Evolutionary conservation across 2,113 vertebrate species (phyloP), one percentile per base, ranked within the genome.

Genomic region (Parotia lawesii): DNA sequence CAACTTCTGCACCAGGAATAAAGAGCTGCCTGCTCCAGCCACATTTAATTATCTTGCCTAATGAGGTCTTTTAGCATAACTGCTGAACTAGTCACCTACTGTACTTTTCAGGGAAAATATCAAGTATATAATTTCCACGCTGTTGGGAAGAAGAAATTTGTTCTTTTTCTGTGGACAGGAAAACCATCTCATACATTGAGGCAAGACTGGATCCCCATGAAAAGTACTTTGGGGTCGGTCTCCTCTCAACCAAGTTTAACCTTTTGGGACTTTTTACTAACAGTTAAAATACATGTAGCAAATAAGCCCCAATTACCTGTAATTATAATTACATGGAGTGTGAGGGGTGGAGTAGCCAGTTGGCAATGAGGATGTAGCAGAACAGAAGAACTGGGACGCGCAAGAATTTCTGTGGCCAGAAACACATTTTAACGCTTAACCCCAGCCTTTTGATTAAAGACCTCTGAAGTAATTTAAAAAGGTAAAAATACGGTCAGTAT

Each of bases 11-110:
- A 60, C 42, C 38, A 92, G 67, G 75, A 93, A 95, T 64, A 82
- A 29, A 90, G 38, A 81, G 22, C 22, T 47, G 54, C 62, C 60
- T 88, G 72, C 72, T 93, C 88, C 69, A 87, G 53, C 50, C 58
- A 87, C 66, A 65, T 87, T 89, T 91, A 91, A 89, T 94, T 94
- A 82, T 4, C 18, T 69, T 33, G 35, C 44, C 72, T 93, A 80
- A 94, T 50, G 33, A 77, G 72, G 67, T 80, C 88, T 92, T 94
- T 92, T 78, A 91, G 65, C 66, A 82, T 21, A 87, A 82, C 74
- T 89, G 66, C 58, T 93, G 85, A 93, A 82, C 95, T 91, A 44
- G 45, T 91, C 62, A 79, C 93, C 85, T 82, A 25, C 25, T 75
- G 40, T 78, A 85, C 77, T 74, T 85, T 87, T 82, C 66, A 91